phyloP scores from a whole-genome alignment of 2,113 vertebrate species.

The Vicugna pacos region DNA sequence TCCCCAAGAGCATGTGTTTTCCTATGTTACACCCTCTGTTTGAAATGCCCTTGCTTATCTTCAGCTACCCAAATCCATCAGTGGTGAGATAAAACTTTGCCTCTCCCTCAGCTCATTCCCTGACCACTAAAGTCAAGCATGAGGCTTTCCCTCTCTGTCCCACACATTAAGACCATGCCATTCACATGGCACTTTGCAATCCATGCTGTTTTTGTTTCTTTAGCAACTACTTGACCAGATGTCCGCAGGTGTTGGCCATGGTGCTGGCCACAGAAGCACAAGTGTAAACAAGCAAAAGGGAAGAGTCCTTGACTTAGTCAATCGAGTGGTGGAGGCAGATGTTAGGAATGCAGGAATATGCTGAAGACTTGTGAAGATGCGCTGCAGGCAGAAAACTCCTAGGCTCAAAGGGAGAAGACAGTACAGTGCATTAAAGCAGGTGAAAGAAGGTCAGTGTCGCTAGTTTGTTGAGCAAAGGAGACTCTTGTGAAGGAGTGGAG shows the following conservation, averaged over 20 bases:
- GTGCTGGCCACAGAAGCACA: not conserved
- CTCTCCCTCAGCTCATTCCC: not conserved
- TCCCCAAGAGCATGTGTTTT: not conserved
- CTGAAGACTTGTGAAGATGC: not conserved
- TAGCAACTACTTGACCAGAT: not conserved
- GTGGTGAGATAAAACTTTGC: no score
- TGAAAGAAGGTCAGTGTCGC: not conserved
- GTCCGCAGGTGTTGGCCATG: not conserved
- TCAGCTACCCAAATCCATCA: not conserved
- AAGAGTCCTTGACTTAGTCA: not conserved
- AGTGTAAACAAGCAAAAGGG: not conserved
- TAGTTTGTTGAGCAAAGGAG: not conserved
- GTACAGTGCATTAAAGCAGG: accelerated
- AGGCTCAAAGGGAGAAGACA: not conserved
- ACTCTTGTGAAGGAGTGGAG: not conserved
- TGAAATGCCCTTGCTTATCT: not conserved
- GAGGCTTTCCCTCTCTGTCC: not conserved
- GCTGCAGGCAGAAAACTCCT: not conserved
- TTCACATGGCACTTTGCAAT: not conserved
- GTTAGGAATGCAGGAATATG: not conserved
- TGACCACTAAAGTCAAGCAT: no score
- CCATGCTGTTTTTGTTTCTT: not conserved
- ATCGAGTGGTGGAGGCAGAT: not conserved
- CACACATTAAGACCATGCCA: not conserved
- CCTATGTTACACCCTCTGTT: not conserved